These are phyloP conservation scores for Stenodema calcarata DNA, from an alignment of 2,888 invertebrate genomes.

Conservation along the genomic window DNA sequence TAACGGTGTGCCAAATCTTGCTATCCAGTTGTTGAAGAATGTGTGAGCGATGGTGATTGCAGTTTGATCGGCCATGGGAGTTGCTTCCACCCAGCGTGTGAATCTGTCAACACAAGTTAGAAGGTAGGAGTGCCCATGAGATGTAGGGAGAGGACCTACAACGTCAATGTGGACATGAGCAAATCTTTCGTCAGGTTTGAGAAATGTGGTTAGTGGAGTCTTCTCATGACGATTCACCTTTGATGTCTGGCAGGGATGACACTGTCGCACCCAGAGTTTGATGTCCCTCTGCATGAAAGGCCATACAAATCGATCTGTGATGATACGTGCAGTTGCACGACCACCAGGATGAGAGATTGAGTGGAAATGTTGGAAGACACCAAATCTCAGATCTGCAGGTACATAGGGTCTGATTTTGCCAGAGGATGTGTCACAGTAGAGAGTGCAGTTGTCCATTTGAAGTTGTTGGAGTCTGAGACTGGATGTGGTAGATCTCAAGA, in stretches of 20 bases:
- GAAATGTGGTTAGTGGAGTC: background rate
- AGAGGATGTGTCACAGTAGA: background rate
- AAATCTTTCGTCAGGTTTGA: background rate
- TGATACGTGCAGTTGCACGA: slow-evolving; percentile 8
- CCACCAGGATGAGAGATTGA: background rate
- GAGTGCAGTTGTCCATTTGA: background rate
- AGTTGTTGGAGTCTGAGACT: background rate
- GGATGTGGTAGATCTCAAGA: background rate
- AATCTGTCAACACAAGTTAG: too few relatives aligned
- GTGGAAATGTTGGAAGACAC: slow-evolving; percentile 16
- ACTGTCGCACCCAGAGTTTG: slow-evolving; percentile 58
- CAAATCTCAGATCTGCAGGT: background rate
- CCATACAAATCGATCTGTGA: slow-evolving; percentile 1
- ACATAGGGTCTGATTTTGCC: slow-evolving; percentile 13
- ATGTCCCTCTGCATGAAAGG: slow-evolving; percentile 59
- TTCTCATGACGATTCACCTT: background rate
- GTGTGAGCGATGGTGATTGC: too few relatives aligned
- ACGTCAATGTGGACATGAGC: too few relatives aligned
- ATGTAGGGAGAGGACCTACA: too few relatives aligned
- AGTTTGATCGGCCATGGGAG: too few relatives aligned
- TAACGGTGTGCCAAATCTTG: too few relatives aligned
- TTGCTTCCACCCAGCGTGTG: too few relatives aligned
- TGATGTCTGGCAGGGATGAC: slow-evolving; percentile 17
- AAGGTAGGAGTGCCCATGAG: too few relatives aligned
- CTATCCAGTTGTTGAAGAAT: too few relatives aligned